Evolutionary conservation across 2,113 vertebrate genomes (phyloP).

Genomic region (Eulacestoma nigropectus): DNA sequence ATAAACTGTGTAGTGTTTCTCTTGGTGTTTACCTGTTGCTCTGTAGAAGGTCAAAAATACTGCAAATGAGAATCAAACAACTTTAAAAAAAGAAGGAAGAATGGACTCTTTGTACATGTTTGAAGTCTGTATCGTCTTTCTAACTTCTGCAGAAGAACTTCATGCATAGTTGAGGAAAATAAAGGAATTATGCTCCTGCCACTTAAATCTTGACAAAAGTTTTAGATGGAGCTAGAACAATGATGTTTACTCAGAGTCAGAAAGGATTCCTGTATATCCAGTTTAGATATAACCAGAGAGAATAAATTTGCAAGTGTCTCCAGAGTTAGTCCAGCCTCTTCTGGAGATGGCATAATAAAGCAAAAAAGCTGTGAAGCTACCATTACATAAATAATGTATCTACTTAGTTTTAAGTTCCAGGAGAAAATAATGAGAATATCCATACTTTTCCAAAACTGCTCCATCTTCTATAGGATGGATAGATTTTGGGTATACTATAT

Average conservation of each 20-base stretch:
- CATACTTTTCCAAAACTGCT: not conserved
- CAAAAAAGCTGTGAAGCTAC: not conserved
- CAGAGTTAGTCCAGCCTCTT: not conserved
- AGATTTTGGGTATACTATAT: not conserved
- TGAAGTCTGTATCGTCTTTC: not conserved
- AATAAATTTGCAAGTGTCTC: not conserved
- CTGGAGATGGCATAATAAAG: not conserved
- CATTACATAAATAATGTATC: not conserved
- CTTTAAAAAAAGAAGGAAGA: not conserved
- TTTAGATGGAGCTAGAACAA: not conserved
- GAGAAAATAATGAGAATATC: not conserved
- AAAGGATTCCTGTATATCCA: not conserved
- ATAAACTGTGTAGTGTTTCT: not conserved
- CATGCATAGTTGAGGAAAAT: not conserved
- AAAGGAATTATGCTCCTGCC: not conserved
- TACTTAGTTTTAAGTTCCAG: not conserved
- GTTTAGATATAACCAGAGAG: not conserved
- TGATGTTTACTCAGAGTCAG: not conserved
- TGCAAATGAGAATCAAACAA: not conserved
- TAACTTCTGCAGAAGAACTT: not conserved
- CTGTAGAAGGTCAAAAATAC: not conserved
- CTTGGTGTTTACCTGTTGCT: conserved; percentile 16
- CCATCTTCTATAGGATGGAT: not conserved
- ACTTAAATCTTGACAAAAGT: not conserved
- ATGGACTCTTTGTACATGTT: not conserved